Evolutionary conservation across 2,797 vertebrate species (phyloP).

Genomic region (Lithobates pipiens): DNA sequence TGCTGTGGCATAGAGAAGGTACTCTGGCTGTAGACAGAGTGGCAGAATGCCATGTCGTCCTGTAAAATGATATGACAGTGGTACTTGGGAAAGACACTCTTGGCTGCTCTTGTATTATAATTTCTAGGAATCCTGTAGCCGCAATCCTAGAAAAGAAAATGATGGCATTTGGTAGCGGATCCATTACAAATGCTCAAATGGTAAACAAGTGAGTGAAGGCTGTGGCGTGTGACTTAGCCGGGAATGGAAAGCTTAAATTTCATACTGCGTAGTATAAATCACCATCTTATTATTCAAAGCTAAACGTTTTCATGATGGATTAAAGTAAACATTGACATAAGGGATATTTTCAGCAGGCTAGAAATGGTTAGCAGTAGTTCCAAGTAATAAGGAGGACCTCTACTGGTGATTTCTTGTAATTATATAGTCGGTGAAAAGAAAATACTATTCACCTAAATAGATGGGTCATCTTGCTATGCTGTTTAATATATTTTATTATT

Average conservation of each 20-base stretch:
- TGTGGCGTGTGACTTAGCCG: not conserved
- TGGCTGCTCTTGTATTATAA: slow-evolving; percentile 14
- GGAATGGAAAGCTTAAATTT: not conserved
- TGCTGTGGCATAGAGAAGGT: not conserved
- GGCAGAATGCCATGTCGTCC: not conserved
- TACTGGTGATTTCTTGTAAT: not conserved
- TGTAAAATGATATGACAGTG: not conserved
- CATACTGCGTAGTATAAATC: not conserved
- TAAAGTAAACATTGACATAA: not conserved
- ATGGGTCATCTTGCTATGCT: not conserved
- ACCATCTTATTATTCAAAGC: not conserved
- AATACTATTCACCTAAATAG: not conserved
- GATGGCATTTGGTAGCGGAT: not conserved
- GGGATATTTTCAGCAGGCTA: not conserved
- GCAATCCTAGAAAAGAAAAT: not conserved
- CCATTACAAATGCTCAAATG: not conserved
- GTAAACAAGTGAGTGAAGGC: not conserved
- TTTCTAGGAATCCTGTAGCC: not conserved
- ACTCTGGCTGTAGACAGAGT: not conserved
- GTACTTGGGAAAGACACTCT: not conserved
- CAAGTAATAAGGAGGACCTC: not conserved
- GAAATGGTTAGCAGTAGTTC: not conserved
- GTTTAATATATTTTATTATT: too few relatives aligned
- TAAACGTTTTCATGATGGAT: not conserved
- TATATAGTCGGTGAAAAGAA: not conserved